Percentiles rank a stretch among this genome's conserved stretches.
These are phyloP conservation scores for Dione vanillae DNA, from an alignment of 2,888 invertebrate genomes.

Conservation along the genomic window DNA sequence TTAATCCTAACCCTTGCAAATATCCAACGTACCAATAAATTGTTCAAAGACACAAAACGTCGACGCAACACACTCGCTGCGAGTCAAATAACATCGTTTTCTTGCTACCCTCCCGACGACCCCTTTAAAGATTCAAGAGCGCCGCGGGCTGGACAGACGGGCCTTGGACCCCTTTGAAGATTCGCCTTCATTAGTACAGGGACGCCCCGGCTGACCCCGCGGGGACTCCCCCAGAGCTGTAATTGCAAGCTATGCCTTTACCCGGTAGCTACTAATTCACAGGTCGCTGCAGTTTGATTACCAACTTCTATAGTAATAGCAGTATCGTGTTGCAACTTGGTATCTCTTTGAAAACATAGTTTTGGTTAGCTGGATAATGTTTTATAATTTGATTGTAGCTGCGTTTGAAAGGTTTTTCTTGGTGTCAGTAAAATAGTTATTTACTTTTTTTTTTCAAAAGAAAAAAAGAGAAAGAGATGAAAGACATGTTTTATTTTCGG, in stretches of 20 bases:
- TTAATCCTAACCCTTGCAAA: not conserved
- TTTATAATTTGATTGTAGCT: not conserved
- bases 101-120: slow-evolving; percentile 51
- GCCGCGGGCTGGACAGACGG: slow-evolving; percentile 69
- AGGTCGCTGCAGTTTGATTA: slow-evolving; percentile 35
- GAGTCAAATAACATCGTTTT: slow-evolving; percentile 38
- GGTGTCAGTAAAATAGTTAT: too few species aligned
- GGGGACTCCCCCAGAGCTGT: slow-evolving; percentile 54
- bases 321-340: slow-evolving; percentile 33
- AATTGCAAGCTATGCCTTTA: slow-evolving; percentile 45
- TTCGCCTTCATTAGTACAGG: slow-evolving; percentile 80
- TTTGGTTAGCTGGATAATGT: not conserved
- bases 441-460: too few species aligned
- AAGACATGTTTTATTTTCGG: too few species aligned
- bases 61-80: slow-evolving; percentile 8
- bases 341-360: slow-evolving; percentile 16
- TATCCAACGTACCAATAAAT: not conserved
- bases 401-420: not conserved
- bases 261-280: slow-evolving; percentile 34
- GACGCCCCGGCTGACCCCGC: slow-evolving; percentile 62
- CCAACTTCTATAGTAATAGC: slow-evolving; percentile 30
- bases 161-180: slow-evolving; percentile 77
- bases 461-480: too few species aligned
- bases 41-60: not conserved
- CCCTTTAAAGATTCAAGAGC: slow-evolving; percentile 79